phyloP scores from a whole-genome alignment of 2,797 vertebrate species.

The Ciconia nigra region DNA sequence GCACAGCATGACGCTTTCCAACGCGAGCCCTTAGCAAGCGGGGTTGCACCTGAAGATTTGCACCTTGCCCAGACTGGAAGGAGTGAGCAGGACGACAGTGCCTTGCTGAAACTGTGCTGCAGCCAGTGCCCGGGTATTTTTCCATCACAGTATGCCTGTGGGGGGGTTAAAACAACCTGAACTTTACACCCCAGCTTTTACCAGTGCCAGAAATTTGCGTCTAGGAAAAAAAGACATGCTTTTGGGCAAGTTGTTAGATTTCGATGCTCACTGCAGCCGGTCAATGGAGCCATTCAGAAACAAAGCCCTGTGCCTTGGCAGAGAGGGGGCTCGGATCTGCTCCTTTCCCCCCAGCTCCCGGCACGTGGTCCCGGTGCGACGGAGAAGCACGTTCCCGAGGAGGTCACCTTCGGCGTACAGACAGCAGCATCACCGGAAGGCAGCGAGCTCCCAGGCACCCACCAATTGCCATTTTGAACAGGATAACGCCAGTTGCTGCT shows the following conservation, averaged over 20 bases:
- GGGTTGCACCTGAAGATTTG: background rate
- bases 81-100: background rate
- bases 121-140: background rate
- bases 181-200: background rate
- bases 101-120: background rate
- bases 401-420: background rate
- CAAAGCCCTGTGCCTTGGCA: fast-evolving
- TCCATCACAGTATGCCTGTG: background rate
- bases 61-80: background rate
- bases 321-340: background rate
- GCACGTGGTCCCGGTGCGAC: background rate
- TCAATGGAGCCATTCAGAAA: background rate
- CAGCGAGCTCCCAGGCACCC: background rate
- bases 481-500: background rate
- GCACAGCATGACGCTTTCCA: background rate
- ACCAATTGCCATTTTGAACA: background rate
- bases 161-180: background rate
- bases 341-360: background rate
- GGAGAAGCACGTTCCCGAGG: fast-evolving
- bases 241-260: background rate
- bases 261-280: fast-evolving
- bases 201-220: background rate
- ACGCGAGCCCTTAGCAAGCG: background rate
- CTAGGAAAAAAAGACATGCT: background rate
- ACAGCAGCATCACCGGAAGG: background rate